phyloP scores from a whole-genome alignment of 2,113 vertebrate species.

The Pithys albifrons region DNA sequence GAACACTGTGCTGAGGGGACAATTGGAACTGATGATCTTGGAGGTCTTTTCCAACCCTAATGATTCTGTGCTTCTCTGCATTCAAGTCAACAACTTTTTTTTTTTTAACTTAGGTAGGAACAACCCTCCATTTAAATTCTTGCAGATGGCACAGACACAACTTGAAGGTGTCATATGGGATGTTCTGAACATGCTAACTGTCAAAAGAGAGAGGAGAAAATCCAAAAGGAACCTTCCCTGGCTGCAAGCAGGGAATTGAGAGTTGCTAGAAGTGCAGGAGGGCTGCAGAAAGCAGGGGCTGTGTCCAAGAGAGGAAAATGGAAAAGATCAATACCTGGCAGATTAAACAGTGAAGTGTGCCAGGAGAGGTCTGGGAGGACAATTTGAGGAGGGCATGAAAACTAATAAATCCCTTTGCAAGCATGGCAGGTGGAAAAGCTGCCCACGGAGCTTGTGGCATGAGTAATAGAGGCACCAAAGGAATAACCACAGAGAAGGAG shows the following conservation, averaged over 20 bases:
- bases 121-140: background rate
- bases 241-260: background rate
- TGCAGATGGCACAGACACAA: background rate
- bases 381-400: background rate
- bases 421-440: background rate
- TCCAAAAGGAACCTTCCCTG: background rate
- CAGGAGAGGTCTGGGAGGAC: background rate
- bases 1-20: fast-evolving
- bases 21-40: background rate
- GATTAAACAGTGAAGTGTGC: background rate
- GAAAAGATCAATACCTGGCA: background rate
- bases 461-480: background rate
- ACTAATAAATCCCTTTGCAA: background rate
- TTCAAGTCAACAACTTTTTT: background rate
- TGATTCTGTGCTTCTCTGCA: background rate
- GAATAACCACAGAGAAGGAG: background rate
- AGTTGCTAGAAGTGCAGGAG: background rate
- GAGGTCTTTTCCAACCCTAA: background rate
- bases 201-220: background rate
- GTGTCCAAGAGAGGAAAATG: background rate
- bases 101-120: background rate
- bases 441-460: background rate
- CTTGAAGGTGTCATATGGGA: background rate
- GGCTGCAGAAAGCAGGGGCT: background rate
- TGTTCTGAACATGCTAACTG: background rate